A percentile compares a stretch with the other conserved stretches of the same genome.
These are phyloP conservation scores for Aphidius ervi DNA, from an alignment of 1,140 invertebrate genomes.

Conservation along the genomic window DNA sequence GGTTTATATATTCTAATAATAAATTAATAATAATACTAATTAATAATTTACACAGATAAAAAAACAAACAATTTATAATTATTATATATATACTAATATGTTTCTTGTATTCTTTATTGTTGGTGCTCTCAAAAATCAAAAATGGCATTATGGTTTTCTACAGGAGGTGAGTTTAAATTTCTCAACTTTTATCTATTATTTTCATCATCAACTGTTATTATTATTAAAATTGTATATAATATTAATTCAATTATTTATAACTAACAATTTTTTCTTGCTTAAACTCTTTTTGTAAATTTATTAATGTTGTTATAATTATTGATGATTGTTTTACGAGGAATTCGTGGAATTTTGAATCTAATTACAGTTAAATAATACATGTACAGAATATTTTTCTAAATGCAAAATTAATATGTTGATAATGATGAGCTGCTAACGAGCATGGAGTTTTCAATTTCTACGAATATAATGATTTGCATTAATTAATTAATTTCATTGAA, in stretches of 20 bases:
- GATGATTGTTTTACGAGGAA: too few species aligned
- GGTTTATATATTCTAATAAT: too few species aligned
- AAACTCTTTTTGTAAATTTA: too few species aligned
- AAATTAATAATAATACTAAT: too few species aligned
- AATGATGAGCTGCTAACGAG: constrained; percentile 15
- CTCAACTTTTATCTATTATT: constrained; percentile 32
- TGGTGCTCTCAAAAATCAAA: constrained; percentile 51
- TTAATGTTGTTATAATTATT: too few species aligned
- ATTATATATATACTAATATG: constrained; percentile 46
- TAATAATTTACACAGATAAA: not conserved
- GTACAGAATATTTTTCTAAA: not conserved
- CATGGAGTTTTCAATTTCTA: constrained; percentile 12
- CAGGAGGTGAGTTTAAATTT: constrained; percentile 52
- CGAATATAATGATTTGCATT: not conserved
- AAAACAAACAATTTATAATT: constrained; percentile 40
- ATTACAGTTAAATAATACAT: too few species aligned
- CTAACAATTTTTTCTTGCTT: too few species aligned
- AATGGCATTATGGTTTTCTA: constrained; percentile 50
- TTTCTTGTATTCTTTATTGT: constrained; percentile 54
- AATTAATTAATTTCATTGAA: not conserved
- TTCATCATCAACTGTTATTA: constrained; percentile 19
- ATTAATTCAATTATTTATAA: too few species aligned
- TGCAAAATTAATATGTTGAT: constrained; percentile 7
- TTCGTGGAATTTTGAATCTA: too few species aligned
- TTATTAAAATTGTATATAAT: too few species aligned